Conservation (phyloP, 2,113 vertebrate genomes). For the Dasyprocta punctata region DNA sequence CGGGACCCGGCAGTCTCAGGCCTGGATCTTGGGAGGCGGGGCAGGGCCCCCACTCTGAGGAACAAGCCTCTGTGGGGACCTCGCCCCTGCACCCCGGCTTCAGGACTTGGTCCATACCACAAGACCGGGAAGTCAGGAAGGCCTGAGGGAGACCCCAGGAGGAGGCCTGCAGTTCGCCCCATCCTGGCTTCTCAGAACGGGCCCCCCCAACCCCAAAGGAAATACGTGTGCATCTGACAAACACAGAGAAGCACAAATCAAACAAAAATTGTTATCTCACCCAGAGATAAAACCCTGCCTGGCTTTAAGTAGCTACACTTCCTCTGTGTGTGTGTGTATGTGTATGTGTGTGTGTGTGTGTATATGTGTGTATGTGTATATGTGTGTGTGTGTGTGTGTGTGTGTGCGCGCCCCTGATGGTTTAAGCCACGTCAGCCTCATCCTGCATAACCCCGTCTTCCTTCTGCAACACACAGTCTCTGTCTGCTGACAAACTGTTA, state of each 20-base stretch:
- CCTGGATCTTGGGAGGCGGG: background rate
- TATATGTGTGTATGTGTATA: background rate
- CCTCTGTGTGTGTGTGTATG: background rate
- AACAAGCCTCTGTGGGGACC: accelerated
- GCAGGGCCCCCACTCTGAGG: background rate
- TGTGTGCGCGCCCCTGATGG: too few species aligned
- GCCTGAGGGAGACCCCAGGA: background rate
- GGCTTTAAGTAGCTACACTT: background rate
- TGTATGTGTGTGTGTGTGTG: too few species aligned
- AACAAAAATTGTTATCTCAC: background rate
- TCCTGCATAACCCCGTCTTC: background rate
- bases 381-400: background rate
- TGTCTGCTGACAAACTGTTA: too few species aligned
- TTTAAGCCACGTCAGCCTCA: background rate
- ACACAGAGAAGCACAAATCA: background rate
- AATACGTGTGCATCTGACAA: too few species aligned
- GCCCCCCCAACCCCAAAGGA: accelerated
- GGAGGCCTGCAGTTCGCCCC: background rate
- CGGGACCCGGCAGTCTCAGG: accelerated
- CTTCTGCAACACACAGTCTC: background rate
- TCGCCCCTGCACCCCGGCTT: background rate
- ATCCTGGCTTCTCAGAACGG: background rate
- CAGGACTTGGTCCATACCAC: background rate
- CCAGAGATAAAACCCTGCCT: background rate
- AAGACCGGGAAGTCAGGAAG: background rate